phyloP scores from a whole-genome alignment of 2,888 invertebrate genomes.

The Bembecia ichneumoniformis region DNA sequence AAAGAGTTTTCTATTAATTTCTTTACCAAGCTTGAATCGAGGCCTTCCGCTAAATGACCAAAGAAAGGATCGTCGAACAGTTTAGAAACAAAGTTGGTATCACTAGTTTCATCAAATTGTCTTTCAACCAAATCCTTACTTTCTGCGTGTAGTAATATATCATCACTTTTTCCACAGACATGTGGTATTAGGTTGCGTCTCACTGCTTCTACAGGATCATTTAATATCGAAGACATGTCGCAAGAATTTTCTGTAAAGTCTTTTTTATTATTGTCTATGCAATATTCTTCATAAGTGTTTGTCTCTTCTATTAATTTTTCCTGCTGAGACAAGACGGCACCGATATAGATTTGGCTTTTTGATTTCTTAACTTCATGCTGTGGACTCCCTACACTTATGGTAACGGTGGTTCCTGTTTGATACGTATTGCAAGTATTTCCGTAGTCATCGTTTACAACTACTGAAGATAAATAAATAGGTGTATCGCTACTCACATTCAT shows the following conservation, averaged over 20 bases:
- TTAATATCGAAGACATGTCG: conserved; percentile 72
- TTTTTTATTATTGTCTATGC: conserved; percentile 28
- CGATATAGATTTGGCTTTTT: conserved; percentile 67
- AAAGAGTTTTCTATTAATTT: conserved; percentile 78
- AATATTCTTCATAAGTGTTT: conserved; percentile 61
- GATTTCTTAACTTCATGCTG: conserved; percentile 54
- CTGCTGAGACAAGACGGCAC: conserved; percentile 44
- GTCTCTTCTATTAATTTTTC: conserved; percentile 30
- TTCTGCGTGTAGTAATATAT: background rate
- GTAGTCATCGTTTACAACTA: conserved; percentile 76
- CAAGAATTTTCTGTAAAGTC: conserved; percentile 16
- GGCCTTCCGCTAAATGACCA: conserved; percentile 74
- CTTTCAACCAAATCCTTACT: conserved; percentile 17
- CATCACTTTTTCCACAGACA: conserved; percentile 77
- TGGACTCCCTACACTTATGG: conserved; percentile 73
- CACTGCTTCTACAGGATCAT: conserved; percentile 84
- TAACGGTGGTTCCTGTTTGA: conserved; percentile 73
- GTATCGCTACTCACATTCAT: conserved; percentile 80
- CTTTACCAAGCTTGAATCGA: conserved; percentile 74
- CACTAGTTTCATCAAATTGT: conserved; percentile 27
- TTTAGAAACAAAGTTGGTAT: conserved; percentile 68
- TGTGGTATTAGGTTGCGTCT: conserved; percentile 82
- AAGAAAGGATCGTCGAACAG: conserved; percentile 76
- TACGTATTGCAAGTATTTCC: conserved; percentile 56
- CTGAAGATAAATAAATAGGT: conserved; percentile 81